Evolutionary conservation across 1,140 invertebrate species (phyloP).

Genomic region (Drosophila aff.): DNA sequence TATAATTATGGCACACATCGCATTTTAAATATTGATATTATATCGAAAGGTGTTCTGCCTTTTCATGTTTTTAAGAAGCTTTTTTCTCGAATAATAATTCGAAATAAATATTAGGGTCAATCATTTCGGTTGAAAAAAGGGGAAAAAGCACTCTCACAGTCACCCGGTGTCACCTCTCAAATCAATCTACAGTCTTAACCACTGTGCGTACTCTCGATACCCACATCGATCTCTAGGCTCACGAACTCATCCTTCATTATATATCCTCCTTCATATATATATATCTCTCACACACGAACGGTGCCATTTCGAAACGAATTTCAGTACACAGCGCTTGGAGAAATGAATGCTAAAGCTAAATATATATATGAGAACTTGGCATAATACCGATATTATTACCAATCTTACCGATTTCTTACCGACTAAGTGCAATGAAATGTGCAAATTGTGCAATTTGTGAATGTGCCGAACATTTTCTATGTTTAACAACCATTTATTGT

Average conservation of each 20-base stretch:
- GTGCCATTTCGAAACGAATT: slow-evolving; percentile 54
- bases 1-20: too few species aligned
- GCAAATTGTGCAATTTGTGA: slow-evolving; percentile 28
- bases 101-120: neutral
- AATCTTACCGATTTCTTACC: slow-evolving; percentile 56
- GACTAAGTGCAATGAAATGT: slow-evolving; percentile 67
- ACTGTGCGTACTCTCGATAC: slow-evolving; percentile 19
- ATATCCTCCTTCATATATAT: slow-evolving; percentile 11
- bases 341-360: slow-evolving; percentile 84
- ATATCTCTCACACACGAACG: slow-evolving; percentile 32
- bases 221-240: slow-evolving; percentile 12
- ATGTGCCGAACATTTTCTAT: slow-evolving; percentile 68
- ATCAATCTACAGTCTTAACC: neutral
- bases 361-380: slow-evolving; percentile 61
- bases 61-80: too few species aligned
- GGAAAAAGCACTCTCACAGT: slow-evolving; percentile 4
- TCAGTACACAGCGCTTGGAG: slow-evolving; percentile 70
- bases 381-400: slow-evolving; percentile 48
- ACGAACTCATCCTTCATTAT: slow-evolving; percentile 37
- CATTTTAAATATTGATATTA: too few species aligned
- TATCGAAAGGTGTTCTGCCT: too few species aligned
- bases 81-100: neutral
- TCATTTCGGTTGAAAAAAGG: neutral
- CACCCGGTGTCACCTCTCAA: neutral
- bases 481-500: slow-evolving; percentile 78